Evolutionary conservation across 2,888 invertebrate species (phyloP), one percentile per base, ranked within the genome.

Genomic region (Hypsopygia costalis): DNA sequence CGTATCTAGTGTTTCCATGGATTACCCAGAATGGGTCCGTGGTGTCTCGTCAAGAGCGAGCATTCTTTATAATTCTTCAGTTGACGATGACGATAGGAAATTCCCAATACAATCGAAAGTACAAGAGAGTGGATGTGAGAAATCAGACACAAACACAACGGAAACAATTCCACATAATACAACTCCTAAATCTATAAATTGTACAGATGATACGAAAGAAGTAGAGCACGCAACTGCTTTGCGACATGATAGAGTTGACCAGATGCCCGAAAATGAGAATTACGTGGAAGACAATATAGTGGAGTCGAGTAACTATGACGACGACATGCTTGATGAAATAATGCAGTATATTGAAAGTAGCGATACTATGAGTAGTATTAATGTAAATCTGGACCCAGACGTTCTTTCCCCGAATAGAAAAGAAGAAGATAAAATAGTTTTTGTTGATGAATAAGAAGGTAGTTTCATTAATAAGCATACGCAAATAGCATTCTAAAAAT

Each of bases 321-420:
- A 78, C 31, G 66, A 73, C 43, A 81, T 88, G 79, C 61, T 85
- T 0, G 70, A 79, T n/a, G 87, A 86, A 62, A 85, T 88, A 58
- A 67, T 83, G 65, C 68, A 82, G 41, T 80, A 77, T 42, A 81
- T 85, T 12, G 71, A 72, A 44, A 66, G 51, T n/a, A 66, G 56
- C 9, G 74, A 75, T 25, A 1, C 25, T 25, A 8, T 25, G 25
- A 51, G 40, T 32, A 54, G 48, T 11, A 55, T 52, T 27, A 49
- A n/a, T 7, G n/a, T 60, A 1, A 40, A 51, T 12, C 53, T 83
- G 34, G 62, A 81, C 43, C 67, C 81, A 0, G 64, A 63, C 6
- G 43, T 63, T 25, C 58, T 86, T 7, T 58, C 68, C 11, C 83
- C 87, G 0, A 85, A 85, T 40, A 73, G 81, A 47, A 62, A 64